Conservation (phyloP, 1,140 invertebrate genomes). For the Euwallacea similis region DNA sequence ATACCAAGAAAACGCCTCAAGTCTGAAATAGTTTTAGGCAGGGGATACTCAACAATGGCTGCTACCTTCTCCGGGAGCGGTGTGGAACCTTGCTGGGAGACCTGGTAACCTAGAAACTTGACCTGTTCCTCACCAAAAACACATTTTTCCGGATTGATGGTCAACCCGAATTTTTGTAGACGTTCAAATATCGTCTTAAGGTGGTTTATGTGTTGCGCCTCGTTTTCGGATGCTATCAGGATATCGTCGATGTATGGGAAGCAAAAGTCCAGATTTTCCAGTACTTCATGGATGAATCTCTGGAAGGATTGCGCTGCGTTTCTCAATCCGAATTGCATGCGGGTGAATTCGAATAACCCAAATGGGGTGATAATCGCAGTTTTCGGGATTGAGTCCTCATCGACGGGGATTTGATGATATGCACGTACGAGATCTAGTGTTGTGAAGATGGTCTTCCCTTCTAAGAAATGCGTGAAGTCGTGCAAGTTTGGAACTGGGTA, state of each 20-base stretch:
- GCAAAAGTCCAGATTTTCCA: neutral
- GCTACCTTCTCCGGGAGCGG: neutral
- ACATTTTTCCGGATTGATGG: neutral
- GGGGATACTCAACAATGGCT: neutral
- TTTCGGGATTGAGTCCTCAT: constrained; percentile 45
- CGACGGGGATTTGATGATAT: constrained; percentile 53
- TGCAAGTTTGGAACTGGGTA: neutral
- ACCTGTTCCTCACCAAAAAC: neutral
- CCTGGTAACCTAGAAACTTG: neutral
- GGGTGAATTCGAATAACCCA: constrained; percentile 50
- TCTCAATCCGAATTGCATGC: neutral
- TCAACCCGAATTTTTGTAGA: neutral
- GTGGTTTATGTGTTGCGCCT: neutral
- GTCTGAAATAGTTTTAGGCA: neutral
- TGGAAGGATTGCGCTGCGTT: neutral
- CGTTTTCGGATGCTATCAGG: neutral
- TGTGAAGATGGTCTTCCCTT: constrained; percentile 50
- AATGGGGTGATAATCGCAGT: constrained; percentile 36
- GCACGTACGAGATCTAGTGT: constrained; percentile 55
- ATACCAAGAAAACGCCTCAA: constrained; percentile 34
- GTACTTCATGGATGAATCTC: neutral
- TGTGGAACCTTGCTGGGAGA: neutral
- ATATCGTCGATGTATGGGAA: neutral
- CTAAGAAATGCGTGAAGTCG: neutral
- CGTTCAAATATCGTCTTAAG: neutral